A percentile compares a stretch with the other conserved stretches of the same genome.
These are phyloP conservation scores for Nasonovia ribisnigri DNA, from an alignment of 2,888 invertebrate species.

Conservation along the genomic window DNA sequence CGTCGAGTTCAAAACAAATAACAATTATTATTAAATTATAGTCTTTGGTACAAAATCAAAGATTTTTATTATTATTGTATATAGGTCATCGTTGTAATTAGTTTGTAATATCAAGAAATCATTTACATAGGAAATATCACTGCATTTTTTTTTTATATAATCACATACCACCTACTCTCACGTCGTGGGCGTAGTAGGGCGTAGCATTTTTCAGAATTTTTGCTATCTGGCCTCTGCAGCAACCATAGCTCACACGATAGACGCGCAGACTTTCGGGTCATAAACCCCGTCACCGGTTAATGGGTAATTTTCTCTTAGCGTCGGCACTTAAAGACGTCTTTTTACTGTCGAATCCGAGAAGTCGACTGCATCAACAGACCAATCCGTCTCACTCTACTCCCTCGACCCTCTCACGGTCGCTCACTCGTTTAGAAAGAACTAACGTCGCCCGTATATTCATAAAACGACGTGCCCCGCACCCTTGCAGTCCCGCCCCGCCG, in stretches of 20 bases:
- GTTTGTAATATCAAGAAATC: no score
- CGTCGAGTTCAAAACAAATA: neutral
- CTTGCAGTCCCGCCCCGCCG: neutral
- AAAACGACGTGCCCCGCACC: slow-evolving; percentile 21
- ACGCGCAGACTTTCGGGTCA: slow-evolving; percentile 48
- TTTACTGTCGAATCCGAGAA: slow-evolving; percentile 62
- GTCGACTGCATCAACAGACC: slow-evolving; percentile 26
- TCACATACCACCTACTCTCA: no score
- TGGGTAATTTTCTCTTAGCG: slow-evolving; percentile 58
- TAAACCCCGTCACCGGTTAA: slow-evolving; percentile 60
- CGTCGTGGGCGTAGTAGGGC: neutral
- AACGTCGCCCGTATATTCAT: slow-evolving; percentile 38
- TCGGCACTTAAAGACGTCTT: slow-evolving; percentile 56
- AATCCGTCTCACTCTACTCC: neutral
- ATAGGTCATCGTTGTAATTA: no score
- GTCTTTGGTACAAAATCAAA: no score
- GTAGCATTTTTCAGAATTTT: neutral
- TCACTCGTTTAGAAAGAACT: neutral
- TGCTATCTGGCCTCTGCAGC: neutral
- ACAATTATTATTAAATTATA: neutral
- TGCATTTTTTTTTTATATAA: neutral
- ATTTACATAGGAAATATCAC: neutral
- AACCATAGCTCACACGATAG: neutral
- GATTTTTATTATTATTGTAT: no score
- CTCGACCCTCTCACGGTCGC: neutral